Evolutionary conservation across 2,113 vertebrate genomes (phyloP), one percentile per base, ranked within the genome.

Genomic region (Ptilonorhynchus violaceus): DNA sequence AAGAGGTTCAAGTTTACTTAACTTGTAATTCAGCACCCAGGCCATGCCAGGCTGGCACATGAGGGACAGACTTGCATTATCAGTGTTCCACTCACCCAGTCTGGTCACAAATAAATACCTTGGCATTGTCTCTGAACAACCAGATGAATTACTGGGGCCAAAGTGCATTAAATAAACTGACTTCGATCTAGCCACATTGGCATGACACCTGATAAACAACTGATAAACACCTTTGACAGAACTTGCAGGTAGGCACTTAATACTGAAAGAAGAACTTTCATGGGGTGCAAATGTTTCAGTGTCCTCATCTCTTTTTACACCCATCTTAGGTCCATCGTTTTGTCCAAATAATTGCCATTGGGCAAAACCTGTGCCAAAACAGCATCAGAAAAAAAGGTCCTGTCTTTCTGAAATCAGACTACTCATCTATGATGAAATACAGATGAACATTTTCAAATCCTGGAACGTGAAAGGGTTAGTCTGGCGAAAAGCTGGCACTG

Each of bases 131-230:
- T 62, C 28, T 35, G 11, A 81, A 89, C 22, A 67, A 20, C 4
- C 12, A 59, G 33, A 42, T 75, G 31, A 74, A 89, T 73, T 46
- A 70, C 3, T 63, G 31, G 28, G 20, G 19, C 27, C 11, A 35
- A 70, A 59, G 30, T 8, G 3, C 27, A 56, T 49, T 77, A 77
- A 88, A 80, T 62, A 75, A 86, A 59, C 18, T 25, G n/a, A 75
- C 28, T 75, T 81, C 18, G 58, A 18, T 50, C 28, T 19, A 70
- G 8, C 22, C 35, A 59, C 12, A 4, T 24, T 2, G 7, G 13
- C 15, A 25, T 30, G 21, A 2, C 46, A 70, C 16, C 31, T 60
- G 27, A 42, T 42, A 15, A 15, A 42, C 0, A 0, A 22, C 10
- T 15, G 33, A 30, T 55, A 46, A 35, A 77, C 4, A 74, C 17